Conservation (phyloP, 2,888 invertebrate species). For the Rhabditophanes sp. region DNA sequence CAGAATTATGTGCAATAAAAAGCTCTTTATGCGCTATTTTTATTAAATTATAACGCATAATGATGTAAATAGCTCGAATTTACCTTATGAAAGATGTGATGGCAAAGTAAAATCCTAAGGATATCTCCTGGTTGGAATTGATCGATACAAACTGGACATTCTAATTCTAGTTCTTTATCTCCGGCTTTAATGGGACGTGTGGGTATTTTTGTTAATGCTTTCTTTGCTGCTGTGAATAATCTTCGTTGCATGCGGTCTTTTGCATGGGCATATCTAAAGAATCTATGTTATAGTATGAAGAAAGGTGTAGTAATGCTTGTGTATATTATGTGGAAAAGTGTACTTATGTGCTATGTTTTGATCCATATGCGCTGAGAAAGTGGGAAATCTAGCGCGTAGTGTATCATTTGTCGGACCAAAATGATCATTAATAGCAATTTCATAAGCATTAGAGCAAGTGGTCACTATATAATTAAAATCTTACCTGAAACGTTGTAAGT, state of each 20-base stretch:
- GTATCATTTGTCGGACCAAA: too few relatives aligned
- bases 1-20: slow-evolving; percentile 1
- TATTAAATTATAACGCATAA: background rate
- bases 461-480: too few relatives aligned
- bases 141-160: slow-evolving; percentile 87
- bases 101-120: slow-evolving; percentile 73
- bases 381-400: too few relatives aligned
- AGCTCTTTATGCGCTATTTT: too few relatives aligned
- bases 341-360: too few relatives aligned
- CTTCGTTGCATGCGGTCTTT: slow-evolving; percentile 66
- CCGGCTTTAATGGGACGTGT: slow-evolving; percentile 69
- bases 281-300: too few relatives aligned
- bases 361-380: too few relatives aligned
- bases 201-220: slow-evolving; percentile 79
- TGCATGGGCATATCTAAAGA: slow-evolving; percentile 78
- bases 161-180: slow-evolving; percentile 68
- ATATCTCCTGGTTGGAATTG: slow-evolving; percentile 72
- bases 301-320: too few relatives aligned
- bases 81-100: too few relatives aligned
- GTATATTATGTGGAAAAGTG: too few relatives aligned
- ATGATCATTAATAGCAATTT: too few relatives aligned
- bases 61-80: slow-evolving; percentile 6
- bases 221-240: slow-evolving; percentile 76
- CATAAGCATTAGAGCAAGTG: too few relatives aligned
- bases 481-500: slow-evolving; percentile 84